phyloP scores from a whole-genome alignment of 2,888 invertebrate genomes.

The Drosophila putrida region DNA sequence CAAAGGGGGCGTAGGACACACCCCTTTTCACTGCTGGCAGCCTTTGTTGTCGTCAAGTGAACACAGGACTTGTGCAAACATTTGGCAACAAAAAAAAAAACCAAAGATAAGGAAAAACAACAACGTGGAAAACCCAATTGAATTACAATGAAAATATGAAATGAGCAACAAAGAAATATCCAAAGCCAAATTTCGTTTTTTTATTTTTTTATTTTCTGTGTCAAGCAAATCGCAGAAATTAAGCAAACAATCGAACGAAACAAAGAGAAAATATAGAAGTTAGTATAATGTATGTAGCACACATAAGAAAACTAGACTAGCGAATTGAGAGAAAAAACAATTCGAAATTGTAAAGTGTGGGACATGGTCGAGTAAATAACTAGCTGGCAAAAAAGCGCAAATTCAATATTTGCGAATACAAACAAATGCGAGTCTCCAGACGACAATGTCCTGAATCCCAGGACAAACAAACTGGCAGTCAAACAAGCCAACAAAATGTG shows the following conservation, averaged over 20 bases:
- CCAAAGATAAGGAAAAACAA: no score
- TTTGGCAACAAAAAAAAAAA: constrained; percentile 43
- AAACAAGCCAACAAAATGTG: constrained; percentile 57
- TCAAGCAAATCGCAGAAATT: constrained; percentile 58
- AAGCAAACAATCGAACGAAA: constrained; percentile 72
- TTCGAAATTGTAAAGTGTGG: constrained; percentile 59
- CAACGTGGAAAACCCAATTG: constrained; percentile 66
- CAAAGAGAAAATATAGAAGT: constrained; percentile 53
- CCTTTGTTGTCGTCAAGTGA: constrained; percentile 45
- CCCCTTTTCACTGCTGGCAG: constrained; percentile 45
- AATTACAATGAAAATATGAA: constrained; percentile 81
- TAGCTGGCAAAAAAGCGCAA: constrained; percentile 58
- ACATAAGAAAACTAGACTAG: constrained; percentile 22
- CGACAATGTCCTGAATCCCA: constrained; percentile 51
- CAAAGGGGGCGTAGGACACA: constrained; percentile 34
- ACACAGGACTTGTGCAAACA: constrained; percentile 68
- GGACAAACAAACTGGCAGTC: constrained; percentile 56
- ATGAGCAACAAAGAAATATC: constrained; percentile 54
- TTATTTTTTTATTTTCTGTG: constrained; percentile 5
- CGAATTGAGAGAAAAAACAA: constrained; percentile 36
- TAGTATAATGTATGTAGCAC: constrained; percentile 28
- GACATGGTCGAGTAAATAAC: constrained; percentile 53
- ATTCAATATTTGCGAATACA: constrained; percentile 75
- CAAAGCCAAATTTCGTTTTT: constrained; percentile 7
- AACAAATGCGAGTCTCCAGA: constrained; percentile 61